Base-by-base conservation (phyloP, 2,888 invertebrate species). In the Craniophora ligustri region DNA sequence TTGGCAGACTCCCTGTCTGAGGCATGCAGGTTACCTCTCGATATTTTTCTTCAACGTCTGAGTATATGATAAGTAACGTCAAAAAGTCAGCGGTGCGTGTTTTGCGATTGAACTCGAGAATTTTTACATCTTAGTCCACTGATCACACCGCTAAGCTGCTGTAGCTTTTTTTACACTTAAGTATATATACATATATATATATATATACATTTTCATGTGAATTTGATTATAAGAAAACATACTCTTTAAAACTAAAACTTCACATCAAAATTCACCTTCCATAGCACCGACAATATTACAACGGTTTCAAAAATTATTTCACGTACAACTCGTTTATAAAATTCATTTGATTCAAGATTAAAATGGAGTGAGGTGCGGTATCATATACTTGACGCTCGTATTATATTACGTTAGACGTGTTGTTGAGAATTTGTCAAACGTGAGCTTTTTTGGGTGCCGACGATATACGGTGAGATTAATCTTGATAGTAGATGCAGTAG, bases 401-500 rank as follows among this genome's bases (percentile, higher is more conserved):
- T 74, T 63, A 67, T 72, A 71, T 70, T 66, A 70, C 67, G 32
- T 61, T 62, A 71, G 68, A 80, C 80, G 83, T 83, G 82, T 78
- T 73, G 71, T 77, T 73, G 72, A 72, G 53, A 75, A 78, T 79
- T 80, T 78, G 72, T 68, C 59, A 64, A 62, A 83, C 79, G 79
- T 79, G 82, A 76, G 75, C 63, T 65, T 67, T 77, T 79, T 78
- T 76, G 76, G 82, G 81, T 76, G 78, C 80, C 78, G 78, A 75
- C 80, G 67, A 68, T 70, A 62, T 61, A 60, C 63, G 40, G 54
- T 57, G 28, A 65, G 70, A 67, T 70, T 39, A 50, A 64, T 67
- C 55, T 54, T 65, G 65, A 69, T 68, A 58, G 23, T 45, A 19
- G 15, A 39, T 16, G 21, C 15, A 30, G 45, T 28, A n/a, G 38